Conservation (phyloP, 2,113 vertebrate species). For the Aphyosemion australe region DNA sequence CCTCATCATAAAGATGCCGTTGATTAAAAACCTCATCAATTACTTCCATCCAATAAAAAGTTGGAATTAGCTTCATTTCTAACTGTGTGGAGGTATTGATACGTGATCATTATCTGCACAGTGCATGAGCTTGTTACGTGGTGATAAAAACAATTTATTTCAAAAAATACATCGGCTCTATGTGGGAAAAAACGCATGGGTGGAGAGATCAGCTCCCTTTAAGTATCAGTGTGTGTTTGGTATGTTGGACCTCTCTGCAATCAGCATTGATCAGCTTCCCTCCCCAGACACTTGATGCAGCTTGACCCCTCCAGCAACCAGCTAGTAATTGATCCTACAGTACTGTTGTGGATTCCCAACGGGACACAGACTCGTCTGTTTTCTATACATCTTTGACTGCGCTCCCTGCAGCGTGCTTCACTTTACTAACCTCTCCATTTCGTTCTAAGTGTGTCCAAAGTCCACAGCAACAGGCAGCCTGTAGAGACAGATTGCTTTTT, state of each 20-base stretch:
- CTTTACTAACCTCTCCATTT: slow-evolving; percentile 46
- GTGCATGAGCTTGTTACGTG: slow-evolving; percentile 25
- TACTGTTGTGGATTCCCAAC: slow-evolving; percentile 61
- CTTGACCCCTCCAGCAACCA: slow-evolving; percentile 74
- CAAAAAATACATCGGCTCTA: slow-evolving; percentile 9
- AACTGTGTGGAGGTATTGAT: neutral
- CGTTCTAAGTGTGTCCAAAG: slow-evolving; percentile 57
- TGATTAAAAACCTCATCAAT: neutral
- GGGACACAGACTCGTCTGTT: slow-evolving; percentile 37
- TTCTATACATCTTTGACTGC: slow-evolving; percentile 42
- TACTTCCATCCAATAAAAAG: neutral
- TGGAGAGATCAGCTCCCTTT: slow-evolving; percentile 30
- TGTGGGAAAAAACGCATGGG: slow-evolving; percentile 21
- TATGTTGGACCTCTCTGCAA: slow-evolving; percentile 63
- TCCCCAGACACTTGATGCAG: slow-evolving; percentile 69
- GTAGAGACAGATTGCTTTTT: neutral
- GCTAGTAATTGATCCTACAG: slow-evolving; percentile 78
- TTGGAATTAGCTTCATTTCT: neutral
- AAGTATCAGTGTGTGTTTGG: slow-evolving; percentile 43
- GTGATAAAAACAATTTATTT: slow-evolving; percentile 15
- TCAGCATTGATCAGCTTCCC: slow-evolving; percentile 70
- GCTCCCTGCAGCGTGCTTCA: slow-evolving; percentile 37
- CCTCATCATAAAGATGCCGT: too few relatives aligned
- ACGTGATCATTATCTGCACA: slow-evolving; percentile 26
- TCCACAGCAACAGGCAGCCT: slow-evolving; percentile 36